Conservation (phyloP, 37 sponge, comb jelly and placozoan genomes). For the Oopsacas minuta region DNA sequence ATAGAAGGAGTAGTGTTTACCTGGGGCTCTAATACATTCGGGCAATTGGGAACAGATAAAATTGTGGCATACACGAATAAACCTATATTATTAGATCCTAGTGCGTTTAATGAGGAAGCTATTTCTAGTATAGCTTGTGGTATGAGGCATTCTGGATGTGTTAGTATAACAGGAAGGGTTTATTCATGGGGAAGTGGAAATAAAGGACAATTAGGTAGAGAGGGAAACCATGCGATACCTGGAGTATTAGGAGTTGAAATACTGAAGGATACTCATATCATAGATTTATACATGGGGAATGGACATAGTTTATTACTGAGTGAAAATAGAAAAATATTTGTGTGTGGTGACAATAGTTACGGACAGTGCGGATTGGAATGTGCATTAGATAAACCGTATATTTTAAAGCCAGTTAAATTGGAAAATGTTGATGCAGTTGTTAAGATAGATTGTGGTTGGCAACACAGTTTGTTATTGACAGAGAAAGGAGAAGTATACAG, state of each 20-base stretch:
- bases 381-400: background rate
- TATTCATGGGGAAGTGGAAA: constrained; percentile 52
- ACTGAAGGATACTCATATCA: background rate
- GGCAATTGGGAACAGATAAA: constrained; percentile 41
- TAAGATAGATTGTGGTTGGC: background rate
- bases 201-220: constrained; percentile 57
- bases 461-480: background rate
- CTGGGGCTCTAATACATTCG: constrained; percentile 61
- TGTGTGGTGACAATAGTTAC: constrained; percentile 9
- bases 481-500: constrained; percentile 31
- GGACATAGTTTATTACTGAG: background rate
- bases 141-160: constrained; percentile 37
- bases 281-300: background rate
- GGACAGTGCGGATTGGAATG: constrained; percentile 15
- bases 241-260: background rate
- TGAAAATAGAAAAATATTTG: background rate
- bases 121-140: constrained; percentile 40
- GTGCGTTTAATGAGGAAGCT: background rate
- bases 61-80: background rate
- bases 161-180: constrained; percentile 26
- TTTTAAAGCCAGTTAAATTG: background rate
- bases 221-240: background rate
- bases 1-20: constrained; percentile 24
- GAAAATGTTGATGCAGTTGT: background rate
- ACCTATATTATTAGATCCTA: background rate